phyloP scores from a whole-genome alignment of 2,888 invertebrate species.

The Drosophila anceps region DNA sequence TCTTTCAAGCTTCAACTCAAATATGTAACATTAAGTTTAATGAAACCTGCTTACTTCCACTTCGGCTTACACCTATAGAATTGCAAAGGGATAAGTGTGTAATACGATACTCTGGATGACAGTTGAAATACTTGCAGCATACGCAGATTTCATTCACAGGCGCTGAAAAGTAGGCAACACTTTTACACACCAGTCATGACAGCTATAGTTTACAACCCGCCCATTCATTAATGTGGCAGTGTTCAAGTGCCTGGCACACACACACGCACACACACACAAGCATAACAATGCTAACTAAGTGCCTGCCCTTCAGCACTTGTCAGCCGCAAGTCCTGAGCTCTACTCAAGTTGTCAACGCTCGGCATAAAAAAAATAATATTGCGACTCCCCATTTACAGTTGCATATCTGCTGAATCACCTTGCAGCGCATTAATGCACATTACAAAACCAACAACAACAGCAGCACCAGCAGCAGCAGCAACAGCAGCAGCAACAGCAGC shows the following conservation, averaged over 20 bases:
- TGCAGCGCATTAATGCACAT: conserved; percentile 50
- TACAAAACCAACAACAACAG: conserved; percentile 18
- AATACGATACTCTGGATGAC: conserved; percentile 31
- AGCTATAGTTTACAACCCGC: conserved; percentile 37
- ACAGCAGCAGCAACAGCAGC: background rate
- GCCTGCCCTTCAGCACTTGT: conserved; percentile 59
- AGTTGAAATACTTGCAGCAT: conserved; percentile 42
- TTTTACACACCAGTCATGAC: conserved; percentile 14
- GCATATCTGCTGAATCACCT: conserved; percentile 57
- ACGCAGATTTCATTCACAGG: conserved; percentile 52
- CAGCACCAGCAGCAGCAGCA: background rate
- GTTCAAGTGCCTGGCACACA: conserved; percentile 33
- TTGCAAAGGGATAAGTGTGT: background rate
- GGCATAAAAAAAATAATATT: conserved; percentile 1
- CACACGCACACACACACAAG: conserved; percentile 4
- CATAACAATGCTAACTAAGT: conserved; percentile 39
- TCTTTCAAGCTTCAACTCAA: too few relatives aligned
- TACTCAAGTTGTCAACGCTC: conserved; percentile 42
- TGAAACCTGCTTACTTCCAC: background rate
- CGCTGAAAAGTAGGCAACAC: conserved; percentile 47
- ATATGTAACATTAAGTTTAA: background rate
- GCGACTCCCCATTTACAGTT: conserved; percentile 34
- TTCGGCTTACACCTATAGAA: background rate
- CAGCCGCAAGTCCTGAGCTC: conserved; percentile 27
- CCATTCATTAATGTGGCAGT: conserved; percentile 45